Base-by-base conservation (phyloP, 2,888 invertebrate genomes). In the Limnephilus auricula region DNA sequence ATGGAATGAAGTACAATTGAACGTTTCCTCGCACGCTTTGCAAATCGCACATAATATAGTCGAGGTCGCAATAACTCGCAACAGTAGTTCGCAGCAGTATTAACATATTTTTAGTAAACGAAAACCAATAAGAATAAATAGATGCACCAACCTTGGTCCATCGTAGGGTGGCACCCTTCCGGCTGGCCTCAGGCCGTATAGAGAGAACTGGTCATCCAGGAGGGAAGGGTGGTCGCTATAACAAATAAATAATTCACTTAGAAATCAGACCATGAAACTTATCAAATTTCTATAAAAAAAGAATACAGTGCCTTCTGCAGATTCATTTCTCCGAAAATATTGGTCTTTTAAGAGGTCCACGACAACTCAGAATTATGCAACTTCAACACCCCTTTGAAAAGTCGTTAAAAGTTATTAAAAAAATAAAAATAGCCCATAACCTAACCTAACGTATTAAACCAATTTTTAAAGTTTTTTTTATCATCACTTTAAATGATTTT, bases 181-280 rank as follows among this genome's bases (percentile, higher is more conserved):
- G 79, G 95, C 95, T 92, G 96, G 95, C 50, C 96, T 95, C 93
- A 95, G 94, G 93, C 96, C 96, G 94, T 97, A 97, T 93, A 97
- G 95, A 91, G 96, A 97, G 95, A 97, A 97, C 93, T 97, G 97
- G 94, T 97, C 97, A 94, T 97, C 97, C 94, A 97, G 95, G 93
- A 97, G 95, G 94, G 97, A 96, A 93, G 97, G 97, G 94, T 50
- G 50, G 13, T 97, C 97, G 94, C 97, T 97, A 94, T 94, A 94
- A 94, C 18, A 65, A 65, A 9, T 9, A 25, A 25, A 25, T 25
- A 25, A 65, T 93, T 93, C 82, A 90, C 2, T 45, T 9, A 85
- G 31, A 82, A 91, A 25, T 50, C 78, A 34, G 25, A 90, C 80
- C 10, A 15, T 0, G n/a, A 90, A n/a, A 25, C 40, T 80, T 10